These are phyloP conservation scores for Pristionchus entomophagus DNA, from an alignment of 2,888 invertebrate species.

Conservation along the genomic window DNA sequence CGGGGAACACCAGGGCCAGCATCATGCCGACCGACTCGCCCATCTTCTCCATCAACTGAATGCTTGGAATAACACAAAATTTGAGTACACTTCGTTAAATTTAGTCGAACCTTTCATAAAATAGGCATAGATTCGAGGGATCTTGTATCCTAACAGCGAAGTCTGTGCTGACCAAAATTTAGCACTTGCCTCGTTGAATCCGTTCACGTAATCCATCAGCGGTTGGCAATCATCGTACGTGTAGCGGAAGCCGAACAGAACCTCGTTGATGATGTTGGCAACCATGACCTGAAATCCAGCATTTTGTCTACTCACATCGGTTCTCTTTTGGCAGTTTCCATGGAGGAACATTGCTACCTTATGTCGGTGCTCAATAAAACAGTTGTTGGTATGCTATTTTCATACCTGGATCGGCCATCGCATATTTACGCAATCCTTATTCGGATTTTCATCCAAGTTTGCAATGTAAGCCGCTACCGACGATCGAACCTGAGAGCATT, in stretches of 20 bases:
- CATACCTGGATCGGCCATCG: slow-evolving; percentile 13
- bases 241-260: slow-evolving; percentile 59
- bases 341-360: too few relatives aligned
- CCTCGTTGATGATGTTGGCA: slow-evolving; percentile 62
- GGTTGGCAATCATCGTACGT: slow-evolving; percentile 52
- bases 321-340: too few relatives aligned
- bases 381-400: too few relatives aligned
- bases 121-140: too few relatives aligned
- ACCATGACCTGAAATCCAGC: slow-evolving; percentile 53
- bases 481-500: background rate
- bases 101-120: too few relatives aligned
- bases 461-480: slow-evolving; percentile 20
- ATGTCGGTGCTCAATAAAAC: too few relatives aligned
- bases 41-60: background rate
- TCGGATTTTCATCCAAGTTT: background rate
- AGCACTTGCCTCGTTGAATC: background rate
- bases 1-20: background rate
- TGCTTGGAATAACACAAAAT: background rate
- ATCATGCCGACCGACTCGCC: background rate
- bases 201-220: slow-evolving; percentile 53
- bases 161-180: too few relatives aligned
- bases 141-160: too few relatives aligned
- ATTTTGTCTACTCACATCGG: too few relatives aligned
- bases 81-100: background rate
- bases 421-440: background rate